These are phyloP conservation scores for Drosophila fuyamai DNA, from an alignment of 1,140 invertebrate species.

Conservation along the genomic window DNA sequence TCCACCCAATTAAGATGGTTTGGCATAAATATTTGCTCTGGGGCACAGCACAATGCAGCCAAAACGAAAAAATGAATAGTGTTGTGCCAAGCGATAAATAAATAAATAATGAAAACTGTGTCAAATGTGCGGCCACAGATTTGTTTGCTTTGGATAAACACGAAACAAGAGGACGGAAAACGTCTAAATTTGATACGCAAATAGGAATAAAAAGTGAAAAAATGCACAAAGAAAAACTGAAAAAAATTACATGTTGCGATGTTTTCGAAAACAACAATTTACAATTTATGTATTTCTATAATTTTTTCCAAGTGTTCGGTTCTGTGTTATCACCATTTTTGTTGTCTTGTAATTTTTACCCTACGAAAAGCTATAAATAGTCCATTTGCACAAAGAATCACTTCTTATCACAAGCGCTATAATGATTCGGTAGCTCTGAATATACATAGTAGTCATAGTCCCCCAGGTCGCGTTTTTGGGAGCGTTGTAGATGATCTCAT, in stretches of 20 bases:
- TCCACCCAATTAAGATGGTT: slow-evolving; percentile 46
- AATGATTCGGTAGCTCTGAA: slow-evolving; percentile 32
- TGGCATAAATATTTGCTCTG: slow-evolving; percentile 66
- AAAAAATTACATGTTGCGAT: not conserved
- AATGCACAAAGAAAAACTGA: slow-evolving; percentile 14
- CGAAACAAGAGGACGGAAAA: slow-evolving; percentile 37
- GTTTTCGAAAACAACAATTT: not conserved
- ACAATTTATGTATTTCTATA: too few species aligned
- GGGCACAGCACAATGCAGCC: slow-evolving; percentile 29
- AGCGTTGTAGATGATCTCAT: slow-evolving; percentile 40
- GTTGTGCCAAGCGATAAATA: slow-evolving; percentile 28
- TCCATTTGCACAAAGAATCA: slow-evolving; percentile 27
- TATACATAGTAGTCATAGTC: slow-evolving; percentile 19
- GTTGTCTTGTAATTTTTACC: slow-evolving; percentile 1
- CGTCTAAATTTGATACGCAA: slow-evolving; percentile 39
- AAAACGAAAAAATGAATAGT: slow-evolving; percentile 25
- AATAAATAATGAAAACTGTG: slow-evolving; percentile 67
- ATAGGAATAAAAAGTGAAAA: slow-evolving; percentile 36
- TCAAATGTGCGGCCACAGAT: slow-evolving; percentile 73
- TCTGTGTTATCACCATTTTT: slow-evolving; percentile 12
- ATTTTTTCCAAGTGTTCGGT: slow-evolving; percentile 3
- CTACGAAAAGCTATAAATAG: slow-evolving; percentile 26
- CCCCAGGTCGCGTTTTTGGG: slow-evolving; percentile 16
- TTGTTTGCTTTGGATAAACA: slow-evolving; percentile 71
- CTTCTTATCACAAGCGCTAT: slow-evolving; percentile 26